Conservation (phyloP, 2,797 vertebrate genomes). For the Lepidocolaptes lacrymiger region DNA sequence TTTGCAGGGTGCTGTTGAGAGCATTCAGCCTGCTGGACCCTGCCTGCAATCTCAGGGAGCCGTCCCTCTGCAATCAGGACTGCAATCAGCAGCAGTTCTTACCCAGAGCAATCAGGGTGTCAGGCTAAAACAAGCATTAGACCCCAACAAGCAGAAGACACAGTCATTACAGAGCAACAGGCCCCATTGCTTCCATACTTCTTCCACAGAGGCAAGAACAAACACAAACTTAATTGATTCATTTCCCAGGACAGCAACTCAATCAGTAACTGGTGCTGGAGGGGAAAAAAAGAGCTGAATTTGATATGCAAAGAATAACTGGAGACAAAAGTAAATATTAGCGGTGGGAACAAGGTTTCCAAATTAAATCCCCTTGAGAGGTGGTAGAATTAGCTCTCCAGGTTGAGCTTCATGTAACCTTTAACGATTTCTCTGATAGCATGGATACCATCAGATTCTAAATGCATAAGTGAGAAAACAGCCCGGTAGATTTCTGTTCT, state of each 20-base stretch:
- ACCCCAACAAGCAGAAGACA: background rate
- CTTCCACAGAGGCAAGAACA: background rate
- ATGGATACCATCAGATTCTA: background rate
- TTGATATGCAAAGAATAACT: background rate
- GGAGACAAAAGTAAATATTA: background rate
- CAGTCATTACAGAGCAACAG: background rate
- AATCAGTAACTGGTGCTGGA: background rate
- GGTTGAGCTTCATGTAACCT: background rate
- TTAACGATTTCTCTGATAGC: background rate
- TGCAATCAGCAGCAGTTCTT: background rate
- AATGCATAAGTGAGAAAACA: background rate
- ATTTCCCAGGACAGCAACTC: constrained; percentile 2
- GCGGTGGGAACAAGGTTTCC: background rate
- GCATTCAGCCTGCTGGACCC: background rate
- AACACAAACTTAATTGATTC: background rate
- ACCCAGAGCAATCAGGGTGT: background rate
- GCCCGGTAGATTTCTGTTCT: background rate
- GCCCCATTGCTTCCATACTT: background rate
- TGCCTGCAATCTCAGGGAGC: background rate
- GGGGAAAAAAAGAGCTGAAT: background rate
- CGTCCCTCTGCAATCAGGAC: background rate
- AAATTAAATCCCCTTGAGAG: background rate
- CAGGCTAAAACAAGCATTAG: background rate
- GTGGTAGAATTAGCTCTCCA: background rate
- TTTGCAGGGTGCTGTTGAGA: background rate